Conservation (phyloP, 1,140 invertebrate species). For the Chlorops oryzae region DNA sequence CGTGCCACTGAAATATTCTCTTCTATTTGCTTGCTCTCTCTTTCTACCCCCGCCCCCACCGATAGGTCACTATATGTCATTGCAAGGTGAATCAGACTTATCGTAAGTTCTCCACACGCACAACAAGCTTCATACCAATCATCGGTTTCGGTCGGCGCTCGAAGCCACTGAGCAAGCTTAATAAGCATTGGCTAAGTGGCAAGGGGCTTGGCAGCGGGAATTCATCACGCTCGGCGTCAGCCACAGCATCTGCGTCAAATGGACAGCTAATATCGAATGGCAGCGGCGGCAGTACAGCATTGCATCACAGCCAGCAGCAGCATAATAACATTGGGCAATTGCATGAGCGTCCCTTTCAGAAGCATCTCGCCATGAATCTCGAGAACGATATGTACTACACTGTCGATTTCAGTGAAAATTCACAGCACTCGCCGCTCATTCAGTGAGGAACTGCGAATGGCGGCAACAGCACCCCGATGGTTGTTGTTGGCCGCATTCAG, state of each 20-base stretch:
- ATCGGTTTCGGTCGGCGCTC: conserved; percentile 41
- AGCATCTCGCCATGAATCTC: conserved; percentile 54
- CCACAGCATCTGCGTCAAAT: conserved; percentile 14
- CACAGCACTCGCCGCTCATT: conserved; percentile 62
- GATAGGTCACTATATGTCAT: conserved; percentile 54
- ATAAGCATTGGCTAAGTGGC: conserved; percentile 47
- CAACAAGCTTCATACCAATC: conserved; percentile 45
- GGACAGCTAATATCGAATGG: conserved; percentile 8
- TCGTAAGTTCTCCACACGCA: conserved; percentile 51
- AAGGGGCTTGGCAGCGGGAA: conserved; percentile 30
- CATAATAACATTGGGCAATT: conserved; percentile 25
- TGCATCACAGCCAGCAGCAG: conserved; percentile 27
- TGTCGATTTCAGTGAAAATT: conserved; percentile 62
- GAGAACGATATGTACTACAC: conserved; percentile 65
- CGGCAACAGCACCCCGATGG: conserved; percentile 1
- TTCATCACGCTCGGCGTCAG: conserved; percentile 7
- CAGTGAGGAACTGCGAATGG: conserved; percentile 50
- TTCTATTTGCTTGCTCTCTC: conserved; percentile 6
- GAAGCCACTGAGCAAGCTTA: conserved; percentile 37
- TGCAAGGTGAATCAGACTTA: conserved; percentile 67
- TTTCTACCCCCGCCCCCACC: neutral
- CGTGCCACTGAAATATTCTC: no score
- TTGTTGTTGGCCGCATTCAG: neutral
- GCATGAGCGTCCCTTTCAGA: conserved; percentile 44
- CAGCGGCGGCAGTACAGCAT: conserved; percentile 14